Base-by-base conservation (phyloP, 2,888 invertebrate genomes). In the Parnassius apollo region DNA sequence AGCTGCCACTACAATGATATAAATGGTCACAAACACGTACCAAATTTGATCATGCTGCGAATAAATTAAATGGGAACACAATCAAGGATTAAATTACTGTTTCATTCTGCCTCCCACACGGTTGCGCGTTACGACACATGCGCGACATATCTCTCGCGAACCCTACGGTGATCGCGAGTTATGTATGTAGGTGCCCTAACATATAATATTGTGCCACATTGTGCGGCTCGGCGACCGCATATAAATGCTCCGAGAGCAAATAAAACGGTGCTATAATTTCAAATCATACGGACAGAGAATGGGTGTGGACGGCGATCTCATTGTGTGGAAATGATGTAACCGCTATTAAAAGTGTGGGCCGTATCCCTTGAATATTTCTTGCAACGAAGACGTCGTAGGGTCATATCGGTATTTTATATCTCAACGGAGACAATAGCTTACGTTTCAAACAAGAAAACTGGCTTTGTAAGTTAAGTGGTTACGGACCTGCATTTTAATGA, bases 291-390 rank as follows among this genome's bases (percentile, higher is more conserved):
- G 91, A 91, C 91, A 91, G 90, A 91, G 91, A 91, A 91, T 91
- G 91, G 91, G 91, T 91, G 91, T 91, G 91, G 91, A 91, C 88
- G 88, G 86, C 87, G 87, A 83, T 88, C 89, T 91, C 91, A 91
- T 91, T 91, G 91, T 91, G 91, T 91, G 91, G 91, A 91, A 91
- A 91, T 91, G 89, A 91, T 91, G 91, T 90, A 91, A 91, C 90
- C 88, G 83, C 91, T 90, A 91, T 91, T 91, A 91, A 91, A 91
- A 91, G 91, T 91, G 91, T 91, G 89, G 91, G 91, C 80, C 77
- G 91, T 90, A 88, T 90, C 88, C 90, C 89, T 87, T 91, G 89
- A 90, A 91, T 90, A 91, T 91, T 91, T 91, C 91, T 91, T 91
- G 88, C 89, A 82, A 87, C 88, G 87, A 89, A 91, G 91, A 91